A percentile compares a stretch with the other conserved stretches of the same genome.
Conservation (phyloP, 2,113 vertebrate species). For the Podarcis cretensis region DNA sequence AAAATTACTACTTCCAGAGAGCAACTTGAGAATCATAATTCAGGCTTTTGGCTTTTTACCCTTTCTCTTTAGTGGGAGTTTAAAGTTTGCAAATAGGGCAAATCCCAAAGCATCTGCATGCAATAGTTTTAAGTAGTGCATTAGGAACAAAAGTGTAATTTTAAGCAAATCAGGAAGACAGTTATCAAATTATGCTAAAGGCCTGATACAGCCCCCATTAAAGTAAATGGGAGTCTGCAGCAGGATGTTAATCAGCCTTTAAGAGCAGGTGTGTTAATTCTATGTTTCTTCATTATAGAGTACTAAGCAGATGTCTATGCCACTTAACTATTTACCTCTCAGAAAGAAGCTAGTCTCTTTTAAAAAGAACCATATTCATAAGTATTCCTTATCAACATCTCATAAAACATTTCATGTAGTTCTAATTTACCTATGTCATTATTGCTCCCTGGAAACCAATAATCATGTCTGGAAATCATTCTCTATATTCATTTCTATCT, state of each 20-base stretch:
- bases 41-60: background rate
- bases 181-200: conserved; percentile 27
- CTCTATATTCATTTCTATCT: conserved; percentile 30
- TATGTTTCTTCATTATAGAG: conserved; percentile 25
- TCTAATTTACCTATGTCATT: conserved; percentile 45
- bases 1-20: conserved; percentile 3
- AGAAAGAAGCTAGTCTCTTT: conserved; percentile 26
- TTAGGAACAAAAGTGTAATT: background rate
- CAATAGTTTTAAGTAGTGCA: conserved; percentile 7
- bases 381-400: conserved; percentile 37
- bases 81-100: background rate
- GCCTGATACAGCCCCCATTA: conserved; percentile 20
- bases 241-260: conserved; percentile 30
- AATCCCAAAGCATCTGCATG: background rate
- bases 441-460: conserved; percentile 45
- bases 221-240: conserved; percentile 25
- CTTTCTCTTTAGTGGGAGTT: background rate
- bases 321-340: conserved; percentile 28
- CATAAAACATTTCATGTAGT: conserved; percentile 49
- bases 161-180: conserved; percentile 47
- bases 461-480: conserved; percentile 45
- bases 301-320: conserved; percentile 28
- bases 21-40: background rate
- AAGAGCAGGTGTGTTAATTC: conserved; percentile 23
- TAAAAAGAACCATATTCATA: conserved; percentile 24